Conservation (phyloP, 2,113 vertebrate genomes). For the Nycticorax nycticorax region DNA sequence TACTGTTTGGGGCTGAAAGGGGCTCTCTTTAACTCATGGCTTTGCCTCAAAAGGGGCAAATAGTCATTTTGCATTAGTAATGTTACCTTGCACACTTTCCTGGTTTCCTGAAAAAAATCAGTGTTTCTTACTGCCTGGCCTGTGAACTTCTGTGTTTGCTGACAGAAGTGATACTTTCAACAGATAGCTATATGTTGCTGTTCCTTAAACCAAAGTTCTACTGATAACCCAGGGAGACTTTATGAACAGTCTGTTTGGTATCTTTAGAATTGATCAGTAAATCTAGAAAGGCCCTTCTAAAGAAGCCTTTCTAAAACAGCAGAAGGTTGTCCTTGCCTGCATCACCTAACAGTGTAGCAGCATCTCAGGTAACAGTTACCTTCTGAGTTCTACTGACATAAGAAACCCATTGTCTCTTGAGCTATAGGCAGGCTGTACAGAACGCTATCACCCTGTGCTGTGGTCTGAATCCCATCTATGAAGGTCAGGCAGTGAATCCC, state of each 20-base stretch:
- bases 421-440: neutral
- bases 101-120: neutral
- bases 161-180: neutral
- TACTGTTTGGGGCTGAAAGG: neutral
- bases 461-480: neutral
- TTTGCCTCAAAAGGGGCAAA: neutral
- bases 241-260: neutral
- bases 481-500: neutral
- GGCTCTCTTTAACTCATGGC: neutral
- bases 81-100: neutral
- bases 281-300: neutral
- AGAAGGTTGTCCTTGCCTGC: neutral
- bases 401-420: neutral
- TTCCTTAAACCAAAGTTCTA: neutral
- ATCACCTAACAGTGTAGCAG: neutral
- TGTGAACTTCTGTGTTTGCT: neutral
- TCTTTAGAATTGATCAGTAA: neutral
- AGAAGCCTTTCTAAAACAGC: neutral
- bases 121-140: neutral
- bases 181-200: neutral
- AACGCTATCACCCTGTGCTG: neutral
- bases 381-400: too few species aligned
- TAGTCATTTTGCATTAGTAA: neutral
- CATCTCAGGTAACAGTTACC: neutral
- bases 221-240: neutral